These are phyloP conservation scores for Drosophila repletoides DNA, from an alignment of 1,140 invertebrate species.

Conservation along the genomic window DNA sequence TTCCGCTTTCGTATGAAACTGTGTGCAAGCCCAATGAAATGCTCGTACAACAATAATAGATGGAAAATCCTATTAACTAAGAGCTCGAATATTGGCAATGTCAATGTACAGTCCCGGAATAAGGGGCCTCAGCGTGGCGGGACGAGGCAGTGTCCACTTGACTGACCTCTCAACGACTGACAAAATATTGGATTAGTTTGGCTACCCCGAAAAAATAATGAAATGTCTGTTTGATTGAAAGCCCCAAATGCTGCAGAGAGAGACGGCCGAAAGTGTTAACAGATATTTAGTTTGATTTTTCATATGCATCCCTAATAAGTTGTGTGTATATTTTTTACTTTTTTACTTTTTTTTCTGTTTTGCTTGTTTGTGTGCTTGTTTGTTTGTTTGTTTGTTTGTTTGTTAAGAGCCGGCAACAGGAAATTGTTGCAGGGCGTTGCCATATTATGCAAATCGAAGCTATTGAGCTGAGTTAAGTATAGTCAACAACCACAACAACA, in stretches of 20 bases:
- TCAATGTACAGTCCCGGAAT: background rate
- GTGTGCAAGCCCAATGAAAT: slow-evolving; percentile 27
- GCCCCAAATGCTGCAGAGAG: slow-evolving; percentile 4
- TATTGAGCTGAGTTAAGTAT: slow-evolving; percentile 43
- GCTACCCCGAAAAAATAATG: slow-evolving; percentile 49
- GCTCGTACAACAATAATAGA: slow-evolving; percentile 9
- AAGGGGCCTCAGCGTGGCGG: background rate
- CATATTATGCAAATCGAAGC: slow-evolving; percentile 73
- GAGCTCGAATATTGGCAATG: slow-evolving; percentile 34
- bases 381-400: background rate
- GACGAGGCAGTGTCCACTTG: background rate
- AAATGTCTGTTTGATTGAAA: slow-evolving; percentile 61
- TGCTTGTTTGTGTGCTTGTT: no score
- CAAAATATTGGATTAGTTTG: slow-evolving; percentile 53
- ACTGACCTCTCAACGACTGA: slow-evolving; percentile 9
- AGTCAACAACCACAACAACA: slow-evolving; percentile 33
- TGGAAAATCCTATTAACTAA: slow-evolving; percentile 53
- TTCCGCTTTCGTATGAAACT: slow-evolving; percentile 8
- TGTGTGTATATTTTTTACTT: slow-evolving; percentile 8
- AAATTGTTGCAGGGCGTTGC: slow-evolving; percentile 68
- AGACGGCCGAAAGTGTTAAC: background rate
- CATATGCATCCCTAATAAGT: slow-evolving; percentile 53
- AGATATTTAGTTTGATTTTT: slow-evolving; percentile 34
- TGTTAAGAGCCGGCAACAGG: slow-evolving; percentile 33
- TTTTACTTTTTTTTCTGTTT: background rate